Percentiles rank a stretch among this genome's conserved stretches.
Evolutionary conservation across 37 sponge, comb jelly and placozoan species (phyloP).

Genomic region (Oscarella lobularis): DNA sequence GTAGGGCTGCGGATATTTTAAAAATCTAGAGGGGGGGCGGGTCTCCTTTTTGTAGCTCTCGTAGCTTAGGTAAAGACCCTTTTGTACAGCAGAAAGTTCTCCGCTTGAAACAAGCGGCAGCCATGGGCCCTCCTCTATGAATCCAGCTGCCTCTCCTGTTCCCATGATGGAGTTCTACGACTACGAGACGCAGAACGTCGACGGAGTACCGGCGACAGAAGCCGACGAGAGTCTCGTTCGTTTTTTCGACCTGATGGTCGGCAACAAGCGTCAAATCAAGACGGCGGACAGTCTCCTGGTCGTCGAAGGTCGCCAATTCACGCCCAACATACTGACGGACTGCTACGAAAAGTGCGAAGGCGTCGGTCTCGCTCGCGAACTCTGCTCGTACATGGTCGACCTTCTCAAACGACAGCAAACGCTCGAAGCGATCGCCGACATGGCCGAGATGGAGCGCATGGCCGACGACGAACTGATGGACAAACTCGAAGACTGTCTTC

Average conservation of each 20-base stretch:
- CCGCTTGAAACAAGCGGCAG: too few relatives aligned
- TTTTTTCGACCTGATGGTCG: background rate
- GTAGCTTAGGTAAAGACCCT: too few relatives aligned
- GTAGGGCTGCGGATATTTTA: too few relatives aligned
- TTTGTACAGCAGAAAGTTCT: too few relatives aligned
- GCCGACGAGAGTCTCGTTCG: background rate
- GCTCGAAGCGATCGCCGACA: background rate
- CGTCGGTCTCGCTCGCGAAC: background rate
- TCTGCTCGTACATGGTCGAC: background rate
- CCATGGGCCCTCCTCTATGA: too few relatives aligned
- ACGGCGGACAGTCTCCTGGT: background rate
- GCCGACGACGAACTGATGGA: background rate
- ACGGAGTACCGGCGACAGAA: too few relatives aligned
- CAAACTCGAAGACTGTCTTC: background rate
- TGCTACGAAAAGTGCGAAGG: background rate
- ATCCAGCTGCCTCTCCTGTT: too few relatives aligned
- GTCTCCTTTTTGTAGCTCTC: too few relatives aligned
- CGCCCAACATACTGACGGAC: background rate
- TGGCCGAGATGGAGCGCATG: background rate
- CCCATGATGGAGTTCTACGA: too few relatives aligned
- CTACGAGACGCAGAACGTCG: too few relatives aligned
- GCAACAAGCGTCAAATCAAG: background rate
- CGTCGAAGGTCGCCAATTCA: background rate
- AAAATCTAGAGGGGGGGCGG: too few relatives aligned
- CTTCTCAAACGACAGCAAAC: background rate